These are phyloP conservation scores for Cheilosia pagana DNA, from an alignment of 2,888 invertebrate genomes.

Conservation along the genomic window DNA sequence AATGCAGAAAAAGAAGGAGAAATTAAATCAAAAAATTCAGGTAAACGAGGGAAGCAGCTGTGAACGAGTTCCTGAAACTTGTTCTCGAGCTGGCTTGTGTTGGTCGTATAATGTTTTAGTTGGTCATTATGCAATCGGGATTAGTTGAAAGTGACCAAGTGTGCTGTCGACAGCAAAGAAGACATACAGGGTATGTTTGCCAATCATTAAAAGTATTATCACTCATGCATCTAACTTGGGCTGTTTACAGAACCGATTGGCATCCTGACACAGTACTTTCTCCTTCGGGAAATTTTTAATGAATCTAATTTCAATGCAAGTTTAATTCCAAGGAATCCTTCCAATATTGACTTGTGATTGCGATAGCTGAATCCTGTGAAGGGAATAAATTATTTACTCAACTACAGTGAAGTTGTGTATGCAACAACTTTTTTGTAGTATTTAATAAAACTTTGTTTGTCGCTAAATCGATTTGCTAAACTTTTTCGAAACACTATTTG, in stretches of 20 bases:
- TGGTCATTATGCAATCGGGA: slow-evolving; percentile 25
- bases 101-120: neutral
- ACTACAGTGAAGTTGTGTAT: neutral
- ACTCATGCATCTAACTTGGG: too few species aligned
- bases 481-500: neutral
- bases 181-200: slow-evolving; percentile 6
- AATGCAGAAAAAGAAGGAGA: slow-evolving; percentile 1
- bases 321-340: too few species aligned
- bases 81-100: slow-evolving; percentile 27
- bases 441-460: neutral
- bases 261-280: too few species aligned
- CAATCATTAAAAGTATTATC: neutral
- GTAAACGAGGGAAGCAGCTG: slow-evolving; percentile 21
- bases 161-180: neutral
- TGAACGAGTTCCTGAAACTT: slow-evolving; percentile 36
- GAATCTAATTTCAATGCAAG: too few species aligned
- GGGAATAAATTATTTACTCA: too few species aligned
- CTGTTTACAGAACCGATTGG: neutral
- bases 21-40: slow-evolving; percentile 17
- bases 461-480: neutral
- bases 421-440: neutral
- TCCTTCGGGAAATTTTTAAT: too few species aligned
- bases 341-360: too few species aligned
- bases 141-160: neutral
- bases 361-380: too few species aligned